These are phyloP conservation scores for Alethe castanea DNA, from an alignment of 2,113 vertebrate genomes.

Conservation along the genomic window DNA sequence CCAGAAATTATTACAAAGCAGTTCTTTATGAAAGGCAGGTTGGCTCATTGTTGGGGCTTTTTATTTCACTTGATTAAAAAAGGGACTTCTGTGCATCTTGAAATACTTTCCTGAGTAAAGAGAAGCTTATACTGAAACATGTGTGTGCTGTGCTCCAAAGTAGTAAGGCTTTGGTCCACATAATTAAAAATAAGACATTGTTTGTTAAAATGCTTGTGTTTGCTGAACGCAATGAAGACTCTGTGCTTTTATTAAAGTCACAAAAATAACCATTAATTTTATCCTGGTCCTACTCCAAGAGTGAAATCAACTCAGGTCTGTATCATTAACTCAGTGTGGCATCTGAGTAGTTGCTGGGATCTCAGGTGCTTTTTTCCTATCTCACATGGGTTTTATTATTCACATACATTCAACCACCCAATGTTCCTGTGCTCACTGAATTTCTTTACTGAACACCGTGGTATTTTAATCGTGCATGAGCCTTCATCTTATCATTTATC, in stretches of 20 bases:
- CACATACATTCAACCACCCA: not conserved
- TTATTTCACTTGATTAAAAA: not conserved
- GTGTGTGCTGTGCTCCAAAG: rapidly evolving
- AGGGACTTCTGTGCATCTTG: constrained; percentile 11
- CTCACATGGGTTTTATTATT: not conserved
- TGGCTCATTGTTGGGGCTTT: not conserved
- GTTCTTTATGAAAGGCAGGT: not conserved
- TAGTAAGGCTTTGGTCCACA: not conserved
- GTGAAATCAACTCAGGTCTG: not conserved
- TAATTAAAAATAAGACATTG: not conserved
- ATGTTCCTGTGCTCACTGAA: not conserved
- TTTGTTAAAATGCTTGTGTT: not conserved
- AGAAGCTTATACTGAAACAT: not conserved
- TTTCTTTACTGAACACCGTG: not conserved
- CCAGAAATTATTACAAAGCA: not conserved
- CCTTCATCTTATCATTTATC: not conserved
- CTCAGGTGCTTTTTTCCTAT: not conserved
- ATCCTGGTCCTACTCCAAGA: not conserved
- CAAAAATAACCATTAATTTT: not conserved
- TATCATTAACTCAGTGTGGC: not conserved
- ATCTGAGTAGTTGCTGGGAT: not conserved
- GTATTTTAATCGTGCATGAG: not conserved
- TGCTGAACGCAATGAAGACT: not conserved
- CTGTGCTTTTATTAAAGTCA: not conserved
- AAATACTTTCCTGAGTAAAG: not conserved